These are phyloP conservation scores for Pseudochirops cupreus DNA, from an alignment of 2,797 vertebrate species.

Conservation along the genomic window DNA sequence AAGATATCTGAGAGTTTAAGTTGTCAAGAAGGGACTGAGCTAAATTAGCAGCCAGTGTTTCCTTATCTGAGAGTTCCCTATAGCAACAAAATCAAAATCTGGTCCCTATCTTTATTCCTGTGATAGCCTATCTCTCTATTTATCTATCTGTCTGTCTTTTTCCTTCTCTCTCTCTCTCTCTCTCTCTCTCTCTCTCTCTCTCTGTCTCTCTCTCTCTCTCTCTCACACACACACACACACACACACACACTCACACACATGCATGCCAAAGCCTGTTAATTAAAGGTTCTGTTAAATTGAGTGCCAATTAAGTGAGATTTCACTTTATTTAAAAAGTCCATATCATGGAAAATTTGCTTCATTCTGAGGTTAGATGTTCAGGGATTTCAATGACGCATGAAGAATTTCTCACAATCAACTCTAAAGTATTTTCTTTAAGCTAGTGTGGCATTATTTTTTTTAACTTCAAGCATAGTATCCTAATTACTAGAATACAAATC, in stretches of 20 bases:
- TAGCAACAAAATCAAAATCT: not conserved
- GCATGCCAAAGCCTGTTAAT: not conserved
- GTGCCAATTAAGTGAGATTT: not conserved
- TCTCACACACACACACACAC: not conserved
- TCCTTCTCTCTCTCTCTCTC: no score
- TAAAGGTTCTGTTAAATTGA: not conserved
- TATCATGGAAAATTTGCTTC: not conserved
- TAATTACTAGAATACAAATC: not conserved
- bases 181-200: no score
- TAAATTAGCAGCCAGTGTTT: not conserved
- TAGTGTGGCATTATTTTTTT: not conserved
- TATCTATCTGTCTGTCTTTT: not conserved
- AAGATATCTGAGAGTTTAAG: not conserved
- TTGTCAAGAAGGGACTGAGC: not conserved
- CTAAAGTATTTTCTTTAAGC: not conserved
- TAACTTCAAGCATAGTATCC: not conserved
- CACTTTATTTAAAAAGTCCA: not conserved
- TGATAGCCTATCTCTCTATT: not conserved
- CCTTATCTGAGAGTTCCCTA: not conserved
- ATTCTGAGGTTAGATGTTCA: not conserved
- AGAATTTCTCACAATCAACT: not conserved
- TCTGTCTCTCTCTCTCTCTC: not conserved
- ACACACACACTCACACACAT: not conserved
- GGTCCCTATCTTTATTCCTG: not conserved
- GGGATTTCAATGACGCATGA: not conserved